Conservation (phyloP, 1,140 invertebrate species). For the Yoshiicerus persimilis region DNA sequence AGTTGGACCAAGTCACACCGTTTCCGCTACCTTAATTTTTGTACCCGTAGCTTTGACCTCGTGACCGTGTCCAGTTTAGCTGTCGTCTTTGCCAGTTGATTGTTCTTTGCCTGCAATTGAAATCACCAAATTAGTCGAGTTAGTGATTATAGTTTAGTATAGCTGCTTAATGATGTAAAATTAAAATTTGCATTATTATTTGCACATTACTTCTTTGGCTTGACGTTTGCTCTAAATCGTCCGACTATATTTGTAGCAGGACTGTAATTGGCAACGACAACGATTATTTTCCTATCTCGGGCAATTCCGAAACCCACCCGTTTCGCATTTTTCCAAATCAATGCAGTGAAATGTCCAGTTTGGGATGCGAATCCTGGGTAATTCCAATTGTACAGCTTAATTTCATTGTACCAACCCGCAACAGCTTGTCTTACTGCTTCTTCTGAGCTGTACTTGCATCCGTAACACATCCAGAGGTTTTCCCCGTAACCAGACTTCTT, state of each 20-base stretch:
- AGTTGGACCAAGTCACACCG: too few species aligned
- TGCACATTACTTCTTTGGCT: neutral
- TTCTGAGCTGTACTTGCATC: neutral
- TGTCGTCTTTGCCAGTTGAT: too few species aligned
- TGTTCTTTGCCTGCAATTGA: too few species aligned
- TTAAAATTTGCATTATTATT: too few species aligned
- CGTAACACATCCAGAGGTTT: constrained; percentile 25
- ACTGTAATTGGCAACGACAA: constrained; percentile 5
- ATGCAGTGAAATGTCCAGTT: constrained; percentile 30
- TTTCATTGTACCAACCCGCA: constrained; percentile 34
- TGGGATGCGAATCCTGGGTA: neutral
- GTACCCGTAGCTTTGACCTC: too few species aligned
- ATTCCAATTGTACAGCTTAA: constrained; percentile 25
- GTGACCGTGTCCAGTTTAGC: too few species aligned
- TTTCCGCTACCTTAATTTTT: too few species aligned
- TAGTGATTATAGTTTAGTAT: too few species aligned
- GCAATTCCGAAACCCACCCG: constrained; percentile 32
- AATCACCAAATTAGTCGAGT: too few species aligned
- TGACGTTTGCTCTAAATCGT: constrained; percentile 23
- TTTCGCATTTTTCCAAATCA: constrained; percentile 32
- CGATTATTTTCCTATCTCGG: neutral
- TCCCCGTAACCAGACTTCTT: constrained; percentile 11
- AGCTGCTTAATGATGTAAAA: too few species aligned
- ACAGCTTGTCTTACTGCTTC: constrained; percentile 25
- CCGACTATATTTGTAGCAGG: constrained; percentile 21